These are phyloP conservation scores for Himalopsyche kuldschensis DNA, from an alignment of 2,888 invertebrate species.

Conservation along the genomic window DNA sequence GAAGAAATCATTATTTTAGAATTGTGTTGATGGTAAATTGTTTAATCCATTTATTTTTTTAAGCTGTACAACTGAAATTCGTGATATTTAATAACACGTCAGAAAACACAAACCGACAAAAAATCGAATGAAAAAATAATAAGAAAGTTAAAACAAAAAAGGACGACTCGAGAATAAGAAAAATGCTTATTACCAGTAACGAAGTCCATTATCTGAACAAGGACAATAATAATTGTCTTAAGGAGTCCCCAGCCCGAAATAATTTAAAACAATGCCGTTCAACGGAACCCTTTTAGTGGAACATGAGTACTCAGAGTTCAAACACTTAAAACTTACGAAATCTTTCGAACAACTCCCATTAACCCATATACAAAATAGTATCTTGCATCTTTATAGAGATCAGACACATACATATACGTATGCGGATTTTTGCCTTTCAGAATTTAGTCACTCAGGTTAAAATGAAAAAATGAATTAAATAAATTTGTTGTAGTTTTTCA, in stretches of 20 bases:
- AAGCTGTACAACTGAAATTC: too few relatives aligned
- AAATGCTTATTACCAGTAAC: background rate
- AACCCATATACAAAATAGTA: background rate
- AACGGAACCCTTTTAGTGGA: background rate
- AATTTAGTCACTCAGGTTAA: too few relatives aligned
- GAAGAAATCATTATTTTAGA: too few relatives aligned
- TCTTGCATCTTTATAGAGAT: background rate
- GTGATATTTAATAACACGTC: too few relatives aligned
- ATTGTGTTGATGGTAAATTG: too few relatives aligned
- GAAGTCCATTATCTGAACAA: background rate
- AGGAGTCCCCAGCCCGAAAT: background rate
- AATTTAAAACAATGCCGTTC: background rate
- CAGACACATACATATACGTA: background rate
- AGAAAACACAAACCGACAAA: too few relatives aligned
- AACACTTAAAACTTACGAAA: background rate
- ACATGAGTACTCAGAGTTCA: background rate
- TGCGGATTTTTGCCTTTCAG: background rate
- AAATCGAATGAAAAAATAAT: too few relatives aligned
- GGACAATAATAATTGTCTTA: background rate
- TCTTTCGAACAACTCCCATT: background rate
- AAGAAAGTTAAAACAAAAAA: too few relatives aligned
- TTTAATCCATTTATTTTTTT: too few relatives aligned
- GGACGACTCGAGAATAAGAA: background rate
- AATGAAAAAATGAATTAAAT: too few relatives aligned
- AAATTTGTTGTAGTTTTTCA: too few relatives aligned